Percentiles rank a stretch among this genome's conserved stretches.
Conservation (phyloP, 2,113 vertebrate genomes). For the Catharus fuscescens region DNA sequence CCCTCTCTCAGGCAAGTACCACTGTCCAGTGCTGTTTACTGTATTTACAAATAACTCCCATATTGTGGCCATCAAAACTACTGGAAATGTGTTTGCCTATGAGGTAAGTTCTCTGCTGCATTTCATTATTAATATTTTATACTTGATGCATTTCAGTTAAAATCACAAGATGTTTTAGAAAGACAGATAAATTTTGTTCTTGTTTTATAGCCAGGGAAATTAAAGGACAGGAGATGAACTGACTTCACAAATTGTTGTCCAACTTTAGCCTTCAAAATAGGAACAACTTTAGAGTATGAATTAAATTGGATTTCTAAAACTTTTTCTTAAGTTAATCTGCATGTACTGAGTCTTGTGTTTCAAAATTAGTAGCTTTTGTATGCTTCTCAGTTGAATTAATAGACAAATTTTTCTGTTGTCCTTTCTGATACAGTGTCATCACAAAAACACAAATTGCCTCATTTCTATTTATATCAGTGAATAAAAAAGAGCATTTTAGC, state of each 20-base stretch:
- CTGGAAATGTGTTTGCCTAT: constrained; percentile 91
- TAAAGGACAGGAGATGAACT: neutral
- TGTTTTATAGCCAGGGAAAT: neutral
- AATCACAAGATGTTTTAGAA: neutral
- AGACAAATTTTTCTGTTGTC: neutral
- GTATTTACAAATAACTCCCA: constrained; percentile 97
- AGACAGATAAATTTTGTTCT: neutral
- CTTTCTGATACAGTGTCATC: neutral
- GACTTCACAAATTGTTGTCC: neutral
- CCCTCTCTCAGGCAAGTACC: constrained; percentile 85
- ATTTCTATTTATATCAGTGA: neutral
- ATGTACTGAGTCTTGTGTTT: neutral
- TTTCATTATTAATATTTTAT: neutral
- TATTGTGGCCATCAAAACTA: constrained; percentile 90
- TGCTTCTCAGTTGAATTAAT: neutral
- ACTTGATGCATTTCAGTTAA: neutral
- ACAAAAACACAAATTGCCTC: neutral
- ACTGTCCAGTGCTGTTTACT: constrained; percentile 93
- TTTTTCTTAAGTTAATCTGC: neutral
- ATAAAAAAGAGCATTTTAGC: neutral
- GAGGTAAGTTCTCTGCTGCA: constrained; percentile 78
- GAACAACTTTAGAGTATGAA: neutral
- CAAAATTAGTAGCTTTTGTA: neutral
- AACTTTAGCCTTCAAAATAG: neutral
- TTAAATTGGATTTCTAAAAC: neutral